Evolutionary conservation across 2,113 vertebrate species (phyloP), one percentile per base, ranked within the genome.

Genomic region (Phoenicopterus ruber): DNA sequence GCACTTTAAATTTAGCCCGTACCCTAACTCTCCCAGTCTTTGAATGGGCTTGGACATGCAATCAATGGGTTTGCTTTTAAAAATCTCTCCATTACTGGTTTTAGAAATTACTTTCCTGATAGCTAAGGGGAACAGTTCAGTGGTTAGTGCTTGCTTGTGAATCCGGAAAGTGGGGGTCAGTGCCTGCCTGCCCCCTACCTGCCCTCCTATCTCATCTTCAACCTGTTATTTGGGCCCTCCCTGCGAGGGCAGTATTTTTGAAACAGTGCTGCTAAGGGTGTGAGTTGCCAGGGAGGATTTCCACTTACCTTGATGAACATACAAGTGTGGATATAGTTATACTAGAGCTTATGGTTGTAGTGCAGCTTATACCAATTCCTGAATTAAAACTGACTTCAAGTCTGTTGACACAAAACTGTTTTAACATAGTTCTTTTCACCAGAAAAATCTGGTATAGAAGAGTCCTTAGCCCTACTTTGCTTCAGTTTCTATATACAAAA

Each of bases 151-250:
- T 79, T 80, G 15, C 31, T 52, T 42, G 10, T n/a, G 11, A 61
- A n/a, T 12, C 16, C 2, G 5, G 57, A 8, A 1, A 73, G 10
- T 0, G 0, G 10, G 18, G 31, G 8, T 61, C 58, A 80, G 57
- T 0, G 0, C 4, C 49, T 72, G 52, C 36, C 26, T 26, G 10
- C 6, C 13, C 20, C 15, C 1, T 82, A 29, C 15, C 31, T 15
- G 17, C 36, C 34, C 25, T 58, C 29, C 34, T 63, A 3, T 11
- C 11, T 65, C 32, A 17, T 26, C 10, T 55, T 55, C 26, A 61
- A 74, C 24, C 66, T 42, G 2, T 29, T 32, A 73, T 16, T 70
- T 61, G 24, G 9, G 6, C 9, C 6, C 54, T 72, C 25, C 14
- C 19, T 16, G 7, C 9, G 13, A 42, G 6, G 9, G 21, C 36